A percentile compares a stretch with the other conserved stretches of the same genome.
Conservation (phyloP, 2,888 invertebrate genomes). For the Lypha dubia region DNA sequence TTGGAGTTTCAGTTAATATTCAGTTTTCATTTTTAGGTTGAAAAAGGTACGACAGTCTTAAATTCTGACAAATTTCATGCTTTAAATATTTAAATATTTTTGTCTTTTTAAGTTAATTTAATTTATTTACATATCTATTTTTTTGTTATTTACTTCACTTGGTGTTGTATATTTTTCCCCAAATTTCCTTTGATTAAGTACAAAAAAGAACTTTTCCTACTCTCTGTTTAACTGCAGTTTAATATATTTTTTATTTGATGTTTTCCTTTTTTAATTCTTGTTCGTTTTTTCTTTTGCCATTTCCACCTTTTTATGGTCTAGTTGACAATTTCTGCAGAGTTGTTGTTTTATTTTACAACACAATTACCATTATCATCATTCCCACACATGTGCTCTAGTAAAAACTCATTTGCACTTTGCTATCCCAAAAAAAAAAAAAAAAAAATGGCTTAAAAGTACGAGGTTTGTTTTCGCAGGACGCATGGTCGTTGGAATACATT, state of each 20-base stretch:
- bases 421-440: not conserved
- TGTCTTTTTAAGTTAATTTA: not conserved
- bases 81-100: not conserved
- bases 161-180: not conserved
- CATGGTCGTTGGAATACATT: no score
- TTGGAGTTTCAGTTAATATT: not conserved
- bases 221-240: constrained; percentile 15
- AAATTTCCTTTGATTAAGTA: constrained; percentile 19
- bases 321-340: constrained; percentile 54
- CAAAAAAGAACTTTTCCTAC: constrained; percentile 17
- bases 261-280: not conserved
- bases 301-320: constrained; percentile 62
- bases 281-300: constrained; percentile 8
- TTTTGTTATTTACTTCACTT: not conserved
- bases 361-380: constrained; percentile 54
- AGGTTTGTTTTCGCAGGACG: not conserved
- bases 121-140: no score
- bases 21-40: not conserved
- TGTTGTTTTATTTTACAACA: constrained; percentile 47
- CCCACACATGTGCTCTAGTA: constrained; percentile 27
- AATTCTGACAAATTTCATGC: not conserved
- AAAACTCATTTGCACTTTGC: constrained; percentile 19
- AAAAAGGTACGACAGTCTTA: not conserved
- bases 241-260: constrained; percentile 6
- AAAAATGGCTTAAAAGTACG: constrained; percentile 13